A percentile compares a stretch with the other conserved stretches of the same genome.
These are phyloP conservation scores for Auanema freiburgensis DNA, from an alignment of 2,888 invertebrate genomes.

Conservation along the genomic window DNA sequence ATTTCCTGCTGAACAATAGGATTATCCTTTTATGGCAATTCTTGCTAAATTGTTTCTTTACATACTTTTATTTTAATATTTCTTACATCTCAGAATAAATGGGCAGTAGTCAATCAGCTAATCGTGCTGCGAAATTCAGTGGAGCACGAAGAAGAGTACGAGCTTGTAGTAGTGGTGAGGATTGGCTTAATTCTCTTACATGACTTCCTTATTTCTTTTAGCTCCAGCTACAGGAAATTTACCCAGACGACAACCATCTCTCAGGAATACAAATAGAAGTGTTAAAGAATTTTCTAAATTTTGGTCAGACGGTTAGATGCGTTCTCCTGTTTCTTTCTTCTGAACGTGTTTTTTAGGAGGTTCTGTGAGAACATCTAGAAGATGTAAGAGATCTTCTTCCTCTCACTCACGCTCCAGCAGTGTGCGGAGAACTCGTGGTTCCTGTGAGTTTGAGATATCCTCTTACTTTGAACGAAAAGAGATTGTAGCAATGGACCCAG, in stretches of 20 bases:
- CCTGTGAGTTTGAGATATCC: not conserved
- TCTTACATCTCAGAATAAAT: slow-evolving; percentile 10
- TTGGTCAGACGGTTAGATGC: slow-evolving; percentile 30
- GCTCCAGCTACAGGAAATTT: slow-evolving; percentile 27
- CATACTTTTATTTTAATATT: too few species aligned
- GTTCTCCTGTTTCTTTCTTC: not conserved
- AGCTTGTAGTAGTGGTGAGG: slow-evolving; percentile 15
- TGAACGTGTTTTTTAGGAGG: slow-evolving; percentile 17
- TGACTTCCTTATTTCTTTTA: slow-evolving; percentile 1
- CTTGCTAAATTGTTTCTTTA: too few species aligned
- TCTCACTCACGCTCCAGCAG: slow-evolving; percentile 5
- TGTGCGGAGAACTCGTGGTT: slow-evolving; percentile 3
- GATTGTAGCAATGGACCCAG: not conserved
- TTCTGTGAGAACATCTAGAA: slow-evolving; percentile 18
- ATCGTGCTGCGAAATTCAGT: slow-evolving; percentile 32
- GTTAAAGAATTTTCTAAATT: slow-evolving; percentile 39
- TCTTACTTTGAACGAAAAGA: not conserved
- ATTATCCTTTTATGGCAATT: too few species aligned
- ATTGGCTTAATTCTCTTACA: not conserved
- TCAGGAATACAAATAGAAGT: slow-evolving; percentile 34
- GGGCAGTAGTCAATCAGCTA: slow-evolving; percentile 33
- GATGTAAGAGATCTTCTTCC: slow-evolving; percentile 17
- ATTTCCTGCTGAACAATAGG: too few species aligned
- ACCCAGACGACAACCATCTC: slow-evolving; percentile 24
- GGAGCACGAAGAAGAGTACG: slow-evolving; percentile 33